Evolutionary conservation across 2,113 vertebrate genomes (phyloP).

Genomic region (Odontesthes bonariensis): DNA sequence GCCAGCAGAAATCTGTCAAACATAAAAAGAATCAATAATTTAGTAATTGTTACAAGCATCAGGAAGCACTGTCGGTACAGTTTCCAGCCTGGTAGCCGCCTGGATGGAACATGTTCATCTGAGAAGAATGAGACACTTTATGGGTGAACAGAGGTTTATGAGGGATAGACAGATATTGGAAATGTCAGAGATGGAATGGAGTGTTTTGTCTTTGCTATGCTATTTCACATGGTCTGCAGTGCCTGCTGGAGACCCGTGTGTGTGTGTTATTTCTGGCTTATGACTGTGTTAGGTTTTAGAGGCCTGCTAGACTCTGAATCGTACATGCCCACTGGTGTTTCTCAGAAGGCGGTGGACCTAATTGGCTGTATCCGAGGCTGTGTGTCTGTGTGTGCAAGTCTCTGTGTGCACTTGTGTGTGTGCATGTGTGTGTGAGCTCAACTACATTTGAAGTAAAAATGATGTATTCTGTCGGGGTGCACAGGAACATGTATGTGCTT

Average conservation of each 20-base stretch:
- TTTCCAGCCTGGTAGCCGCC: conserved; percentile 28
- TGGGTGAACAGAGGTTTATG: conserved; percentile 73
- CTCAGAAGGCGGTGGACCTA: conserved; percentile 77
- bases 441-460: conserved; percentile 12
- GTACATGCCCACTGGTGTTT: conserved; percentile 76
- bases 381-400: conserved; percentile 39
- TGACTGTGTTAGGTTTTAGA: conserved; percentile 78
- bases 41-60: conserved; percentile 48
- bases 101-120: conserved; percentile 66
- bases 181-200: conserved; percentile 79
- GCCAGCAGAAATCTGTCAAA: conserved; percentile 18
- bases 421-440: conserved; percentile 3
- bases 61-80: conserved; percentile 17
- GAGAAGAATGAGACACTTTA: conserved; percentile 72
- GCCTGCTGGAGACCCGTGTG: conserved; percentile 48
- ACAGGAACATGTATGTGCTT: conserved; percentile 42
- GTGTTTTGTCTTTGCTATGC: conserved; percentile 77
- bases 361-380: conserved; percentile 66
- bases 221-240: conserved; percentile 78
- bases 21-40: conserved; percentile 44
- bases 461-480: conserved; percentile 9
- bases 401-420: conserved; percentile 14
- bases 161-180: conserved; percentile 80
- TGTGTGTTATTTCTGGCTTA: conserved; percentile 78
- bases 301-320: conserved; percentile 72